Percentiles rank a stretch among this genome's conserved stretches.
phyloP scores from a whole-genome alignment of 2,888 invertebrate genomes.

The Plemyria rubiginata region DNA sequence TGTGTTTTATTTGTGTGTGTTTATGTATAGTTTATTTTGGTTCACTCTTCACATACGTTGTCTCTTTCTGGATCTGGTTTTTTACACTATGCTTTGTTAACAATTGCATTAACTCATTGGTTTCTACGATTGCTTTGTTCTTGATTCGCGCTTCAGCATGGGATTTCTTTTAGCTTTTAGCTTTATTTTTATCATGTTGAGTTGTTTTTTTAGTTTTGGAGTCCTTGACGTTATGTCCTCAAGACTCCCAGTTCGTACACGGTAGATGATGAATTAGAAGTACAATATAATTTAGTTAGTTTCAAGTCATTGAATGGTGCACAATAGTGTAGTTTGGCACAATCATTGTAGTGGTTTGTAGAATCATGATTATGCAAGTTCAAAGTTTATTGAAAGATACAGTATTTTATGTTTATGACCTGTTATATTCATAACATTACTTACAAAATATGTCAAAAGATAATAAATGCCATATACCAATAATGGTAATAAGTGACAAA shows the following conservation, averaged over 20 bases:
- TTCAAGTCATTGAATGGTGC: not conserved
- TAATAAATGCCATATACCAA: too few species aligned
- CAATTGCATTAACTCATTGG: constrained; percentile 41
- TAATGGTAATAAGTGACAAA: too few species aligned
- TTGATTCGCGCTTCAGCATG: constrained; percentile 51
- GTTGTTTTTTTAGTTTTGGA: constrained; percentile 47
- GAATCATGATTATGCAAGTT: not conserved
- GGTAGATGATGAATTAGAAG: constrained; percentile 15
- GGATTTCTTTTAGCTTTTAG: constrained; percentile 42
- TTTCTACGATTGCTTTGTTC: constrained; percentile 38
- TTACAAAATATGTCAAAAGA: too few species aligned
- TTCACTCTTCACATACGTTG: constrained; percentile 28
- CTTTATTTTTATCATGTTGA: constrained; percentile 38
- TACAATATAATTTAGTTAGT: constrained; percentile 11
- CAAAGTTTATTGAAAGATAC: too few species aligned
- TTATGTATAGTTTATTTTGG: constrained; percentile 23
- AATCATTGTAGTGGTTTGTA: not conserved
- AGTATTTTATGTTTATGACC: too few species aligned
- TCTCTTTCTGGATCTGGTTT: constrained; percentile 34
- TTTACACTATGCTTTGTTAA: constrained; percentile 36
- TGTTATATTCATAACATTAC: too few species aligned
- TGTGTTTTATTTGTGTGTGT: constrained; percentile 14
- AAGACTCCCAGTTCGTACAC: constrained; percentile 62
- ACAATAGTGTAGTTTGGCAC: not conserved
- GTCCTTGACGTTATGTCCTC: constrained; percentile 79